Percentiles rank a stretch among this genome's conserved stretches.
phyloP scores from a whole-genome alignment of 1,140 invertebrate genomes.

The Drosophila pectinifera region DNA sequence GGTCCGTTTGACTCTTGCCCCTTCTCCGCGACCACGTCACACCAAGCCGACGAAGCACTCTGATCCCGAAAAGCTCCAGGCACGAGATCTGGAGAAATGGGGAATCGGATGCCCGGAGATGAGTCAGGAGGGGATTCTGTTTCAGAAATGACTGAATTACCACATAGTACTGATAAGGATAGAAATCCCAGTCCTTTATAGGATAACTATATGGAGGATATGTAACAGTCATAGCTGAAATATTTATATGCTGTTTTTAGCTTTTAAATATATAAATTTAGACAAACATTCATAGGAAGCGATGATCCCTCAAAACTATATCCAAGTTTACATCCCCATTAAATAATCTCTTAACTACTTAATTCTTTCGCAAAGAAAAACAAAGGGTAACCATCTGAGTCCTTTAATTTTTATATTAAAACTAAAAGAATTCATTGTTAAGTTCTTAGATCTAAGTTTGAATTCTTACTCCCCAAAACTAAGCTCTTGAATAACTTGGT shows the following conservation, averaged over 20 bases:
- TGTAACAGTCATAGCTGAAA: not conserved
- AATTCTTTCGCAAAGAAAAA: too few relatives aligned
- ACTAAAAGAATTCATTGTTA: too few relatives aligned
- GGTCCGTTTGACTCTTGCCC: conserved; percentile 29
- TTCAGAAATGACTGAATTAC: not conserved
- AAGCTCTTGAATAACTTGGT: not conserved
- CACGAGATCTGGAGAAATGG: conserved; percentile 35
- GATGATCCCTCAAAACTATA: not conserved
- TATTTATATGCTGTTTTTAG: not conserved
- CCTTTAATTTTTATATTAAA: too few relatives aligned
- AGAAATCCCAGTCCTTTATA: too few relatives aligned
- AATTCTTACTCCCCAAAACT: not conserved
- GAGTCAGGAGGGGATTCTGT: conserved; percentile 17
- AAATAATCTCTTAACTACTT: too few relatives aligned
- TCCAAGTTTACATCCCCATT: too few relatives aligned
- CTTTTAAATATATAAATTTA: too few relatives aligned
- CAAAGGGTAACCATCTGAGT: too few relatives aligned
- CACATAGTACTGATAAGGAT: too few relatives aligned
- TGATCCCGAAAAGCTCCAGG: conserved; percentile 25
- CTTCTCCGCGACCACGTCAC: conserved; percentile 6
- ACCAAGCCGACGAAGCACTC: conserved; percentile 22
- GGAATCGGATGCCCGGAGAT: too few relatives aligned
- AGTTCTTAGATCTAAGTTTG: not conserved
- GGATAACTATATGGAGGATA: not conserved
- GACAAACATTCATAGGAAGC: not conserved